phyloP scores from a whole-genome alignment of 2,888 invertebrate genomes.

The Augochlorella aurata region DNA sequence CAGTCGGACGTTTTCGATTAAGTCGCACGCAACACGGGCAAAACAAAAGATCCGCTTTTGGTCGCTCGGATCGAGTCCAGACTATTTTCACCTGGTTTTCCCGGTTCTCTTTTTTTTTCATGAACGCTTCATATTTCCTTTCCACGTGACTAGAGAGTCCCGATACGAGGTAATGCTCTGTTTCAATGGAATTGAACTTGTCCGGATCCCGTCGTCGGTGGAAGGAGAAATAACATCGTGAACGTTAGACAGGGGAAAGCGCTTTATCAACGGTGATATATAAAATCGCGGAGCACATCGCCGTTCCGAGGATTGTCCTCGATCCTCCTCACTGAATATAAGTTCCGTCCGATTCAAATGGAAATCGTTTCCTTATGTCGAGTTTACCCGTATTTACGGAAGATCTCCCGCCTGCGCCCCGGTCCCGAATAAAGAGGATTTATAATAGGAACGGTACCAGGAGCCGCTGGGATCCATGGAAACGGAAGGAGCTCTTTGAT shows the following conservation, averaged over 20 bases:
- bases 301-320: slow-evolving; percentile 37
- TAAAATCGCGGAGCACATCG: slow-evolving; percentile 55
- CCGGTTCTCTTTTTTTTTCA: neutral
- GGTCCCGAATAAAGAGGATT: slow-evolving; percentile 43
- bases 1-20: slow-evolving; percentile 71
- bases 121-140: slow-evolving; percentile 21
- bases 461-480: neutral
- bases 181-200: slow-evolving; percentile 61
- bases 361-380: slow-evolving; percentile 54
- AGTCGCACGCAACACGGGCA: slow-evolving; percentile 55
- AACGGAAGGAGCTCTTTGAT: slow-evolving; percentile 13
- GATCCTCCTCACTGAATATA: slow-evolving; percentile 50
- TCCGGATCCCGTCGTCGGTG: slow-evolving; percentile 51
- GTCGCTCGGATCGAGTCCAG: neutral
- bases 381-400: slow-evolving; percentile 50
- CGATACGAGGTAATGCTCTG: slow-evolving; percentile 44
- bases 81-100: neutral
- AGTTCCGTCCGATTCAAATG: slow-evolving; percentile 62
- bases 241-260: slow-evolving; percentile 50
- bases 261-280: slow-evolving; percentile 63
- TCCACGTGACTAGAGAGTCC: slow-evolving; percentile 40
- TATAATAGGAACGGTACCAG: slow-evolving; percentile 40
- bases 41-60: neutral
- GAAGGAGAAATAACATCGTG: slow-evolving; percentile 36
- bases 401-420: slow-evolving; percentile 9